Conservation (phyloP, 2,797 vertebrate species). For the Spatula versicolor region DNA sequence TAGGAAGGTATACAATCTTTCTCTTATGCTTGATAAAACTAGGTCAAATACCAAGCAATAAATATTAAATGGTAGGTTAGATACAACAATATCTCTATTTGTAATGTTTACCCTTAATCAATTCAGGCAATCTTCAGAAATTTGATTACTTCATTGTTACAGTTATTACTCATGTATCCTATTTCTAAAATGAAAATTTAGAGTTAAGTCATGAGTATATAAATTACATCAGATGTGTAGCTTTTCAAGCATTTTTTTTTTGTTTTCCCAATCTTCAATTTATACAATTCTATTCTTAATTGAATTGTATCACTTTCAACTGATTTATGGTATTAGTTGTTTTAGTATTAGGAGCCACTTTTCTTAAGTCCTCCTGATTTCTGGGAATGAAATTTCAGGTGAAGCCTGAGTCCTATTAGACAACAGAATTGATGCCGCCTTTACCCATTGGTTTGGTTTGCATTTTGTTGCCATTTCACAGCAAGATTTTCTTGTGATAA, state of each 20-base stretch:
- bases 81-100: neutral
- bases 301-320: neutral
- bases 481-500: neutral
- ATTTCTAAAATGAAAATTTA: neutral
- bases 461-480: neutral
- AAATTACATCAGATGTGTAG: neutral
- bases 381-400: neutral
- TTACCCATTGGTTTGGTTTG: neutral
- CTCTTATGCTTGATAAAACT: neutral
- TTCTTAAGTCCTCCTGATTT: neutral
- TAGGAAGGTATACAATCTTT: neutral
- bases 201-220: neutral
- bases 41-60: neutral
- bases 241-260: neutral
- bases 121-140: neutral
- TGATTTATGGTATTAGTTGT: neutral
- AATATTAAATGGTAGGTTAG: neutral
- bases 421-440: accelerated
- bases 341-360: neutral
- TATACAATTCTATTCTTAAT: neutral
- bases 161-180: neutral
- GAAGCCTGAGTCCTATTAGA: neutral
- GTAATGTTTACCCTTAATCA: neutral
- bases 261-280: neutral
- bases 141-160: neutral